Conservation (phyloP, 1,140 invertebrate genomes). For the Pachypsylla venusta region DNA sequence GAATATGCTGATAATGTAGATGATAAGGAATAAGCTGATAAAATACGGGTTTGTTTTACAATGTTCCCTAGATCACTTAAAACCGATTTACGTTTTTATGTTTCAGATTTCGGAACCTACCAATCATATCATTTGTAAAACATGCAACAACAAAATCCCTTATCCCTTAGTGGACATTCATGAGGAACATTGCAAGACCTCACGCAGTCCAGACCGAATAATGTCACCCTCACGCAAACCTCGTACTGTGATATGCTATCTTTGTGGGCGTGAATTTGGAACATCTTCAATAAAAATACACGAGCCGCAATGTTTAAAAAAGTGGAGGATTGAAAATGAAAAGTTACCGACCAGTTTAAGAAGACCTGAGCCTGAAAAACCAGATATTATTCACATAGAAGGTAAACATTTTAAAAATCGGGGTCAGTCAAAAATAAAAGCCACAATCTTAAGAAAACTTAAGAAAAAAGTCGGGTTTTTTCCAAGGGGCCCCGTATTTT, state of each 20-base stretch:
- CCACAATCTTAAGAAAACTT: not conserved
- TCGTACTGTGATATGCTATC: slow-evolving; percentile 40
- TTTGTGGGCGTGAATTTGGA: slow-evolving; percentile 58
- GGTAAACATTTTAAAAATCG: slow-evolving; percentile 24
- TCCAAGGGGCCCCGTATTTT: not conserved
- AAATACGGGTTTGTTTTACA: too few species aligned
- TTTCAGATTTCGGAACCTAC: too few species aligned
- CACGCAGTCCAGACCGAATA: not conserved
- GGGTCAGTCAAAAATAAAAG: not conserved
- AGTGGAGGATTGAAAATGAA: slow-evolving; percentile 52
- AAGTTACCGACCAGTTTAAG: slow-evolving; percentile 42
- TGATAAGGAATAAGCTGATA: too few species aligned
- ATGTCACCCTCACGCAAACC: not conserved
- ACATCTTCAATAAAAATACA: slow-evolving; percentile 54
- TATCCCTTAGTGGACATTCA: not conserved
- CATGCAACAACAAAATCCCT: slow-evolving; percentile 2
- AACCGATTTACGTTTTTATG: too few species aligned
- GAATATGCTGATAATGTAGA: too few species aligned
- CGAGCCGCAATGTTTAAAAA: slow-evolving; percentile 59
- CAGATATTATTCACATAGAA: slow-evolving; percentile 37
- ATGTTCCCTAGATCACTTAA: too few species aligned
- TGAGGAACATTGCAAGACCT: not conserved
- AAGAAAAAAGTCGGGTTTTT: not conserved
- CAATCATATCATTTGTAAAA: too few species aligned
- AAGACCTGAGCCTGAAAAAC: slow-evolving; percentile 43